Evolutionary conservation across 2,888 invertebrate genomes (phyloP).

Genomic region (Eurytoma californica): DNA sequence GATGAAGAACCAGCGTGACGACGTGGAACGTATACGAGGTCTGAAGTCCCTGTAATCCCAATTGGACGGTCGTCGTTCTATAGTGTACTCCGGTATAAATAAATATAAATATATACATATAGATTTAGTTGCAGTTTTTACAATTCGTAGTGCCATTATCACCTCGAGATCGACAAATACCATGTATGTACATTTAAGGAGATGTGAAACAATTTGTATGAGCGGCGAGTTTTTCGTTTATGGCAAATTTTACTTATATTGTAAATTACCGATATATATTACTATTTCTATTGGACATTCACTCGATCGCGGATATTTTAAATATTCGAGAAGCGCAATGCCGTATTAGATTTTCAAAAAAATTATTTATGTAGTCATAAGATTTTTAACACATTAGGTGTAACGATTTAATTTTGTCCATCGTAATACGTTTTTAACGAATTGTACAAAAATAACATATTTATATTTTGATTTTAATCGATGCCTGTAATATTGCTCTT

Average conservation of each 20-base stretch:
- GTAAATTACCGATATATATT: constrained; percentile 30
- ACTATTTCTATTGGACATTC: constrained; percentile 36
- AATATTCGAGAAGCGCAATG: constrained; percentile 29
- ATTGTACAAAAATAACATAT: constrained; percentile 32
- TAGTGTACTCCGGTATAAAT: constrained; percentile 46
- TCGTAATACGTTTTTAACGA: constrained; percentile 17
- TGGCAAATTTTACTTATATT: constrained; percentile 49
- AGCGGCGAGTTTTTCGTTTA: constrained; percentile 26
- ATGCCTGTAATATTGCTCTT: constrained; percentile 42
- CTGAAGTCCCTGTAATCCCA: constrained; percentile 36
- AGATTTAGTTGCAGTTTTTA: constrained; percentile 51
- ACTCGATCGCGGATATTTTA: constrained; percentile 20
- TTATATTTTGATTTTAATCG: constrained; percentile 23
- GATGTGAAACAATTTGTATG: constrained; percentile 21
- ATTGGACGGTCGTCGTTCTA: constrained; percentile 50
- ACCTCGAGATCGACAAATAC: constrained; percentile 47
- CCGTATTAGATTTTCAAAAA: constrained; percentile 29
- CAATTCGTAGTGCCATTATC: constrained; percentile 53
- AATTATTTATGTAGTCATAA: constrained; percentile 34
- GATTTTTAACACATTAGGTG: constrained; percentile 21
- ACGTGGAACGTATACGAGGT: constrained; percentile 48
- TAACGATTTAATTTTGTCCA: constrained; percentile 30
- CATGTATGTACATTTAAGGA: constrained; percentile 23
- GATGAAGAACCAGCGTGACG: constrained; percentile 4
- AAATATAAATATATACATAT: constrained; percentile 37